phyloP scores from a whole-genome alignment of 2,888 invertebrate genomes.

The Patella caerulea region DNA sequence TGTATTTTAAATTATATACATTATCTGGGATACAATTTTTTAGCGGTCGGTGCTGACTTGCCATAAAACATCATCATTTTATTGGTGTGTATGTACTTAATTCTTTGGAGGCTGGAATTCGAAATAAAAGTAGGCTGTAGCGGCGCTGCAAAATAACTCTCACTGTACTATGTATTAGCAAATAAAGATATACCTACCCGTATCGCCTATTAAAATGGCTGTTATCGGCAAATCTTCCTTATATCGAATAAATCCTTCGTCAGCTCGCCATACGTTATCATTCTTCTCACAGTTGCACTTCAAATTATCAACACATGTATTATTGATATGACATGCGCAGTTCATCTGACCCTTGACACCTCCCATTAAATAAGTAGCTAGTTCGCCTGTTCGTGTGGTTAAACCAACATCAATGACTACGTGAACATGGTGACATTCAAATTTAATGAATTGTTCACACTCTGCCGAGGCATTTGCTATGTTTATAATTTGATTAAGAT shows the following conservation, averaged over 20 bases:
- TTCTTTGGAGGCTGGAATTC: too few species aligned
- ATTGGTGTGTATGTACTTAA: too few species aligned
- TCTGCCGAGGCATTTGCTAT: not conserved
- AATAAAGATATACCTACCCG: not conserved
- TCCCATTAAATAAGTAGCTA: not conserved
- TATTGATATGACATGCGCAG: not conserved
- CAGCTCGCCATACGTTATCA: not conserved
- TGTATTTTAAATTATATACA: too few species aligned
- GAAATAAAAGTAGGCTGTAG: too few species aligned
- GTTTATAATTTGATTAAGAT: not conserved
- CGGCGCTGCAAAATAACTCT: too few species aligned
- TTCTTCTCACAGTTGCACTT: not conserved
- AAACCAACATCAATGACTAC: not conserved
- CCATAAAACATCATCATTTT: too few species aligned
- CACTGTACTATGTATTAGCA: too few species aligned
- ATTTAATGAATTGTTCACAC: not conserved
- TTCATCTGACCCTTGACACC: not conserved
- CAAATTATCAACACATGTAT: not conserved
- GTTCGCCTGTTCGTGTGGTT: not conserved
- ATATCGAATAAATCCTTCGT: not conserved
- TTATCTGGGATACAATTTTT: too few species aligned
- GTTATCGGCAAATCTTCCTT: constrained; percentile 2
- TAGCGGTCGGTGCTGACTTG: too few species aligned
- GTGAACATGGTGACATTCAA: not conserved
- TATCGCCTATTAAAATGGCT: not conserved